Evolutionary conservation across 2,797 vertebrate genomes (phyloP).

Genomic region (Geotrypetes seraphini): DNA sequence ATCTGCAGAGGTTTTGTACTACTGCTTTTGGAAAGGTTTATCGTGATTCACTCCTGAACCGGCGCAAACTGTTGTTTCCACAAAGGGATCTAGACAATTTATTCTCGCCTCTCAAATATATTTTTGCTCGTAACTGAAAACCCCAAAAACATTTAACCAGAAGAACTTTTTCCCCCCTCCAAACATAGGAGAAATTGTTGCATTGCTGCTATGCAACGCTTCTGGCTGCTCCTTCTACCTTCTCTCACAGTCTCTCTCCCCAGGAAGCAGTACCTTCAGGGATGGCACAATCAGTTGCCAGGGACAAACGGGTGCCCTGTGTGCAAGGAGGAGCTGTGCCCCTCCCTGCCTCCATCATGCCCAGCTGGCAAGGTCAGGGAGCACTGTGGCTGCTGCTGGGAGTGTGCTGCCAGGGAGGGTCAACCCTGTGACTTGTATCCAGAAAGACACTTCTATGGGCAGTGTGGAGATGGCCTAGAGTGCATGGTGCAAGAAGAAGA

Average conservation of each 20-base stretch:
- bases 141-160: no score
- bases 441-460: slow-evolving; percentile 15
- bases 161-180: no score
- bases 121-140: no score
- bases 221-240: not conserved
- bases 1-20: no score
- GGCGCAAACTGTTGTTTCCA: no score
- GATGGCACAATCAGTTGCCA: slow-evolving; percentile 12
- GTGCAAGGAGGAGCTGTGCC: slow-evolving; percentile 29
- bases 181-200: no score
- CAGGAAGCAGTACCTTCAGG: slow-evolving; percentile 7
- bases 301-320: slow-evolving; percentile 7
- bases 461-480: slow-evolving; percentile 24
- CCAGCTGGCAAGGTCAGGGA: slow-evolving; percentile 20
- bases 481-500: slow-evolving; percentile 13
- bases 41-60: no score
- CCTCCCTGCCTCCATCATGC: slow-evolving; percentile 15
- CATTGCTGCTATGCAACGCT: no score
- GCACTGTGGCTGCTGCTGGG: slow-evolving; percentile 37
- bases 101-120: no score
- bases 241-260: not conserved
- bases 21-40: no score
- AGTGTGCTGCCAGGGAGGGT: slow-evolving; percentile 38
- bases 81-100: no score
- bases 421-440: slow-evolving; percentile 30